Evolutionary conservation across 2,888 invertebrate genomes (phyloP).

Genomic region (Drosophila siamana): DNA sequence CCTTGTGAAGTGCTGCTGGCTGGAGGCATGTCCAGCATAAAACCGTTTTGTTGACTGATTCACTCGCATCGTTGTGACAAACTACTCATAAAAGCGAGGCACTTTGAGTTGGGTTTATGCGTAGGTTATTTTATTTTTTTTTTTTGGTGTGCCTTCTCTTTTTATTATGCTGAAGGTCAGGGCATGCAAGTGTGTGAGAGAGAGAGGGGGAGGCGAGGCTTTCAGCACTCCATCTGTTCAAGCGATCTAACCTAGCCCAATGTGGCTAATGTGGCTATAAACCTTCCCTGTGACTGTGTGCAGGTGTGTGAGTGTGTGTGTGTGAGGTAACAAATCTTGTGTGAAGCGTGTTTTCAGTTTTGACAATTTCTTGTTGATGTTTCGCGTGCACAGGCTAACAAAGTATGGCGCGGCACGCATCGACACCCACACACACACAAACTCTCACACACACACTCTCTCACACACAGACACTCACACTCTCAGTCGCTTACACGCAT

Average conservation of each 20-base stretch:
- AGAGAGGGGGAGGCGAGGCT: background rate
- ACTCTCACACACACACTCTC: constrained; percentile 1
- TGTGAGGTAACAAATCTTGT: constrained; percentile 21
- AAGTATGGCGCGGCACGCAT: constrained; percentile 58
- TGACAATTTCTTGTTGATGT: constrained; percentile 45
- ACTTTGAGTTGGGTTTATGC: constrained; percentile 1
- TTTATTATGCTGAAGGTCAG: constrained; percentile 1
- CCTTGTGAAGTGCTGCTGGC: background rate
- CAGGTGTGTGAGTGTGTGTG: background rate
- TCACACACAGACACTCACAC: constrained; percentile 19
- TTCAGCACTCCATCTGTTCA: constrained; percentile 7
- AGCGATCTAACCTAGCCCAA: constrained; percentile 16
- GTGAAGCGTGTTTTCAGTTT: constrained; percentile 20
- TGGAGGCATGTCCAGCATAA: constrained; percentile 1
- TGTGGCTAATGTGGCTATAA: constrained; percentile 2
- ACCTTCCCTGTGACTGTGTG: background rate
- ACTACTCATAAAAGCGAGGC: background rate
- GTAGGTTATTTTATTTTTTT: too few relatives aligned
- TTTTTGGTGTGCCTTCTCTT: background rate
- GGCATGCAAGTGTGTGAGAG: background rate
- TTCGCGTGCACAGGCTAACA: constrained; percentile 63
- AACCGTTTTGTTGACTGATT: constrained; percentile 1
- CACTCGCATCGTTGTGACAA: background rate
- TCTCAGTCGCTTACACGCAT: constrained; percentile 29
- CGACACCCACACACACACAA: constrained; percentile 12